Conservation (phyloP, 1,140 invertebrate species). For the Steinernema feltiae region DNA sequence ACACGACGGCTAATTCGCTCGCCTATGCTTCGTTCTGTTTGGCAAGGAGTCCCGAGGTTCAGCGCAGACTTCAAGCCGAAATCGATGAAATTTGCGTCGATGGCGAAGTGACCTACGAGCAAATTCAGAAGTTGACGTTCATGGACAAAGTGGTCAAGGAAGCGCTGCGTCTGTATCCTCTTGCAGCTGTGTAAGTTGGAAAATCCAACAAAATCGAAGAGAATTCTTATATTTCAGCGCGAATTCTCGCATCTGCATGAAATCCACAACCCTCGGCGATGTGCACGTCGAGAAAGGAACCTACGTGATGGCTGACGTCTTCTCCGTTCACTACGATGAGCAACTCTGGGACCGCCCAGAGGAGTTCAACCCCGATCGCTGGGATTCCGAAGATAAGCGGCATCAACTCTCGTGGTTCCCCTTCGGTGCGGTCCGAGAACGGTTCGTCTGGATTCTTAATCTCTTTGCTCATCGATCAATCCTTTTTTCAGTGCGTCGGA, state of each 20-base stretch:
- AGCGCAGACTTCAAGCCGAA: slow-evolving; percentile 65
- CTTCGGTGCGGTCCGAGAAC: slow-evolving; percentile 52
- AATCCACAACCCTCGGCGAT: slow-evolving; percentile 46
- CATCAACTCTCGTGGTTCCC: slow-evolving; percentile 35
- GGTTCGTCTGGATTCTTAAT: not conserved
- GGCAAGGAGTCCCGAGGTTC: slow-evolving; percentile 65
- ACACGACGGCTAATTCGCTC: slow-evolving; percentile 71
- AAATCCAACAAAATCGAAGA: not conserved
- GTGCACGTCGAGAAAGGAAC: slow-evolving; percentile 56
- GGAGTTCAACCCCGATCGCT: slow-evolving; percentile 37
- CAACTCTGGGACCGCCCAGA: slow-evolving; percentile 53
- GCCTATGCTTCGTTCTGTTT: slow-evolving; percentile 67
- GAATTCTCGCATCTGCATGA: slow-evolving; percentile 48
- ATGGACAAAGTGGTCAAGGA: slow-evolving; percentile 49
- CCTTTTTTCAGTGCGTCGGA: slow-evolving; percentile 45
- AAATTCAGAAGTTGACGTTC: slow-evolving; percentile 46
- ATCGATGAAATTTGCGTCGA: slow-evolving; percentile 61
- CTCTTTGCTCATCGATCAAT: not conserved
- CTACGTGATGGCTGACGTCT: slow-evolving; percentile 57
- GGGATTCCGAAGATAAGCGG: not conserved
- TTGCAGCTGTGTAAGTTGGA: slow-evolving; percentile 39
- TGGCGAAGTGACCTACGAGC: slow-evolving; percentile 42
- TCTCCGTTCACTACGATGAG: slow-evolving; percentile 58
- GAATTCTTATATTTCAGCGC: slow-evolving; percentile 30
- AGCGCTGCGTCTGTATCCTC: slow-evolving; percentile 45